Percentiles rank a stretch among this genome's conserved stretches.
Evolutionary conservation across 2,888 invertebrate genomes (phyloP).

Genomic region (Emmelina monodactyla): DNA sequence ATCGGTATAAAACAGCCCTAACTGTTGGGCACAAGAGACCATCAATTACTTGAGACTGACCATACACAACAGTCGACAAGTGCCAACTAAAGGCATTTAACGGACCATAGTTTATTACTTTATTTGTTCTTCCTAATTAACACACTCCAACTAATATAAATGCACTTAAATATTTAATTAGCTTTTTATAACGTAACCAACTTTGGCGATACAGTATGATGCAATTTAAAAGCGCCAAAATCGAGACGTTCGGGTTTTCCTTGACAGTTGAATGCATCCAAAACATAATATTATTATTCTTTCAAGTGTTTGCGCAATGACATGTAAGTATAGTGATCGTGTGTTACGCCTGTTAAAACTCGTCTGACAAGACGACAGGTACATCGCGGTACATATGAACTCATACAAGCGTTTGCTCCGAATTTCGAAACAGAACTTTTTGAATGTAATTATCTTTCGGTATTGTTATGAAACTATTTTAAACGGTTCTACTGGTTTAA

Average conservation of each 20-base stretch:
- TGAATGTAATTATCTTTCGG: background rate
- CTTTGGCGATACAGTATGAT: too few relatives aligned
- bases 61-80: too few relatives aligned
- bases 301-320: background rate
- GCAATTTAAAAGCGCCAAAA: too few relatives aligned
- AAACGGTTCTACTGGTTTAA: background rate
- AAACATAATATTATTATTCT: background rate
- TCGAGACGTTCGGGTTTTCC: background rate
- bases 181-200: too few relatives aligned
- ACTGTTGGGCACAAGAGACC: too few relatives aligned
- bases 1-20: too few relatives aligned
- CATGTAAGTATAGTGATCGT: background rate
- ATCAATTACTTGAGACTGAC: too few relatives aligned
- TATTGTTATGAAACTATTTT: background rate
- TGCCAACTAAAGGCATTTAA: too few relatives aligned
- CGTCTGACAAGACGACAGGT: slow-evolving; percentile 33
- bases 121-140: too few relatives aligned
- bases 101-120: too few relatives aligned
- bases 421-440: slow-evolving; percentile 31
- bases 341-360: slow-evolving; percentile 26
- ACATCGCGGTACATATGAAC: slow-evolving; percentile 18
- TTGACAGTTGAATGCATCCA: background rate
- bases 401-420: slow-evolving; percentile 20
- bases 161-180: too few relatives aligned
- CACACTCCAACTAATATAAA: too few relatives aligned